Evolutionary conservation across 1,140 invertebrate species (phyloP).

Genomic region (Alviniconcha marisindica): DNA sequence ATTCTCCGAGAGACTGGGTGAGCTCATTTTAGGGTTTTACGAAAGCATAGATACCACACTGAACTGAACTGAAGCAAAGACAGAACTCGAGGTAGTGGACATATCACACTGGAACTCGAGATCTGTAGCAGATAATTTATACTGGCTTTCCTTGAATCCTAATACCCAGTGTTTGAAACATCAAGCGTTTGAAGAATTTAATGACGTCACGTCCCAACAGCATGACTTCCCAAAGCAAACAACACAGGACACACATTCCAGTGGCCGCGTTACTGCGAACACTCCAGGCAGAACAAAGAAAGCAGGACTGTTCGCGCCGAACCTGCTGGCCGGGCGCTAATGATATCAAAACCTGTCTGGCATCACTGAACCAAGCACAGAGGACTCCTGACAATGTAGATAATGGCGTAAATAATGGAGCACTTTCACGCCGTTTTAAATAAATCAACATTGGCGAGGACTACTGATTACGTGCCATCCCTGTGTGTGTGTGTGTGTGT

Average conservation of each 20-base stretch:
- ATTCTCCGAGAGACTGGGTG: too few species aligned
- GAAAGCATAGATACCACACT: too few species aligned
- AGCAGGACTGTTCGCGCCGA: not conserved
- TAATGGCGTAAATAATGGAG: not conserved
- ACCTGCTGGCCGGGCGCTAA: not conserved
- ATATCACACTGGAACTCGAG: too few species aligned
- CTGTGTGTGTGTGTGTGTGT: not conserved
- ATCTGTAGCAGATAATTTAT: too few species aligned
- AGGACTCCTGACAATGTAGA: not conserved
- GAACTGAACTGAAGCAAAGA: too few species aligned
- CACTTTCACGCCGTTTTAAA: not conserved
- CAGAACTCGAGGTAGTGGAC: too few species aligned
- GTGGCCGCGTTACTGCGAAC: not conserved
- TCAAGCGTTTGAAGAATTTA: not conserved
- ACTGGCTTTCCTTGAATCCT: too few species aligned
- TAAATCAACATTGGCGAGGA: not conserved
- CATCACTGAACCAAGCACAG: not conserved
- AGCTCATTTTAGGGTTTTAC: too few species aligned
- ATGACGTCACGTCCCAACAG: constrained; percentile 11
- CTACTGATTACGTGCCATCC: not conserved
- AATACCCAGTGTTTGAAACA: not conserved
- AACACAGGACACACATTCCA: not conserved
- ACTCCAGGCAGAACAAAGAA: not conserved
- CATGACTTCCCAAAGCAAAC: constrained; percentile 11
- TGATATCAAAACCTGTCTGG: not conserved